phyloP scores from a whole-genome alignment of 2,797 vertebrate genomes.

The Alfaro cultratus region DNA sequence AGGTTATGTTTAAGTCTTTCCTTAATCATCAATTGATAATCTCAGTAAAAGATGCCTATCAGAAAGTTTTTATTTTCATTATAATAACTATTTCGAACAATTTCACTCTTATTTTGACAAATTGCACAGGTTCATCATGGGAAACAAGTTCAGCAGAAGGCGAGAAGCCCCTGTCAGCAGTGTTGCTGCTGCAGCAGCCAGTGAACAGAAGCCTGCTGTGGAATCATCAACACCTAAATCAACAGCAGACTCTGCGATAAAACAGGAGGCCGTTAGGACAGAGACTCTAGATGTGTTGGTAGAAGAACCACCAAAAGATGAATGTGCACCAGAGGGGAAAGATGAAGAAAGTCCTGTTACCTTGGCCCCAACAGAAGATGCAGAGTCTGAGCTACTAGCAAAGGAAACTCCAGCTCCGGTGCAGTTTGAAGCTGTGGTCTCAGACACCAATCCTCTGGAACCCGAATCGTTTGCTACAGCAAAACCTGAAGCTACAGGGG shows the following conservation, averaged over 20 bases:
- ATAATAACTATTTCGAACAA: neutral
- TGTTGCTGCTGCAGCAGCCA: constrained; percentile 40
- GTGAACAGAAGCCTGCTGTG: constrained; percentile 51
- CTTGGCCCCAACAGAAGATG: constrained; percentile 14
- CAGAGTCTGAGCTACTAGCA: constrained; percentile 26
- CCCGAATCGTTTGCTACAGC: constrained; percentile 10
- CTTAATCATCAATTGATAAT: neutral
- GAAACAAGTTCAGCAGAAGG: constrained; percentile 90
- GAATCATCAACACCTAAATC: constrained; percentile 25
- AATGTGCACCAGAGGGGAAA: constrained; percentile 32
- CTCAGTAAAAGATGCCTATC: neutral
- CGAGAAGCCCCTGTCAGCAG: constrained; percentile 73
- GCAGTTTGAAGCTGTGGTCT: constrained; percentile 32
- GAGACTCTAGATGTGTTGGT: constrained; percentile 44
- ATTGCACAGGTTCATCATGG: constrained; percentile 77
- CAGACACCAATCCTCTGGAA: constrained; percentile 15
- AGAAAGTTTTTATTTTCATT: neutral
- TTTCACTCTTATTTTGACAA: constrained; percentile 1
- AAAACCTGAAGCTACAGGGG: constrained; percentile 2
- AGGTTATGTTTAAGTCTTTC: neutral
- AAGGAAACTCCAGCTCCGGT: constrained; percentile 29
- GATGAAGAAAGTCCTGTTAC: constrained; percentile 20
- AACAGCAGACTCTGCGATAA: constrained; percentile 20
- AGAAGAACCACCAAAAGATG: constrained; percentile 38
- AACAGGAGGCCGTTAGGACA: constrained; percentile 20